Percentiles rank a stretch among this genome's conserved stretches.
Conservation (phyloP, 2,888 invertebrate species). For the Netelia melanura region DNA sequence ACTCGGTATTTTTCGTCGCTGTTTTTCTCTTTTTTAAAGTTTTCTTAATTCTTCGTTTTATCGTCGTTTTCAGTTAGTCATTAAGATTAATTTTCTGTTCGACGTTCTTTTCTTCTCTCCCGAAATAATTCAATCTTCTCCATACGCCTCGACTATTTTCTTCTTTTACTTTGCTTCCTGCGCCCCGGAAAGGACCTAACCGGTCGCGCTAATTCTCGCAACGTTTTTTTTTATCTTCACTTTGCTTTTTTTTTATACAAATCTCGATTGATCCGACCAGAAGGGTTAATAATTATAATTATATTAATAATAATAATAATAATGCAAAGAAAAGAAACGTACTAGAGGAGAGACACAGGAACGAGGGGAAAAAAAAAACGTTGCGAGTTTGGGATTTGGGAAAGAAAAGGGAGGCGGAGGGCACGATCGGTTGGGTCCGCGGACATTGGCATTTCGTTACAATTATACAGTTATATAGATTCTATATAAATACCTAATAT, state of each 20-base stretch:
- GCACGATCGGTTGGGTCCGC: constrained; percentile 79
- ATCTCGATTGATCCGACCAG: background rate
- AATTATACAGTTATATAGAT: constrained; percentile 84
- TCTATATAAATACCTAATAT: constrained; percentile 85
- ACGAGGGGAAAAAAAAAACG: constrained; percentile 27
- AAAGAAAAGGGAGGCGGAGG: background rate
- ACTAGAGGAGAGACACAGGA: background rate
- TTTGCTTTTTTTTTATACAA: constrained; percentile 6
- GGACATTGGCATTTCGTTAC: constrained; percentile 84
- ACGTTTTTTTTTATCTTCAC: constrained; percentile 54
- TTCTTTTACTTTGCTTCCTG: constrained; percentile 73
- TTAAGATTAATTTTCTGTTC: constrained; percentile 41
- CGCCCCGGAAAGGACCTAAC: constrained; percentile 79
- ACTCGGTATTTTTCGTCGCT: constrained; percentile 50
- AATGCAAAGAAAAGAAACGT: background rate
- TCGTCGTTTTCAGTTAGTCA: background rate
- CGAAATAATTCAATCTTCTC: constrained; percentile 52
- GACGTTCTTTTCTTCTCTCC: constrained; percentile 23
- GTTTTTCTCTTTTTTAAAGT: constrained; percentile 40
- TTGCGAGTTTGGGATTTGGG: constrained; percentile 52
- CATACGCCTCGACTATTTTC: constrained; percentile 58
- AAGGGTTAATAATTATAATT: background rate
- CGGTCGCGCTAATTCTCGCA: constrained; percentile 73
- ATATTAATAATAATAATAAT: background rate
- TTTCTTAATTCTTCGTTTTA: constrained; percentile 56